A percentile compares a stretch with the other conserved stretches of the same genome.
Conservation (phyloP, 1,140 invertebrate species). For the Saxidomus purpurata region DNA sequence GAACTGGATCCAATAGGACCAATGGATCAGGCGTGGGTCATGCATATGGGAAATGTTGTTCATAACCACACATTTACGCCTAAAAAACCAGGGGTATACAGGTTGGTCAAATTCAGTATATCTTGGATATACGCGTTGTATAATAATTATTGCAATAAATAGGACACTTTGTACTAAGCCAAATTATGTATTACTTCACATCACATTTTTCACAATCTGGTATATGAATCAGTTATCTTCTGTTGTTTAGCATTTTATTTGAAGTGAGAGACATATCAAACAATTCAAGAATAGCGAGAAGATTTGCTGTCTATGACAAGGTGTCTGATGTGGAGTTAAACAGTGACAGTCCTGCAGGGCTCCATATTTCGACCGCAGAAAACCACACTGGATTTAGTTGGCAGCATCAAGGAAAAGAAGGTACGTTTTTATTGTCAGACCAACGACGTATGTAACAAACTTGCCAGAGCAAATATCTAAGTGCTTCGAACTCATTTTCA, state of each 20-base stretch:
- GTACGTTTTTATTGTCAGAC: too few relatives aligned
- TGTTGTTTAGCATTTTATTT: constrained; percentile 52
- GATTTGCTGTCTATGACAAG: constrained; percentile 67
- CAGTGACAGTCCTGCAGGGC: constrained; percentile 90
- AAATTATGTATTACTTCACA: too few relatives aligned
- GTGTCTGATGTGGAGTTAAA: constrained; percentile 92
- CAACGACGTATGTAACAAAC: too few relatives aligned
- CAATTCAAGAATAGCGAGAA: constrained; percentile 63
- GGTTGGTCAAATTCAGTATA: too few relatives aligned
- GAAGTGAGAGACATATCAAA: constrained; percentile 68
- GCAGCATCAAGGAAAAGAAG: constrained; percentile 14
- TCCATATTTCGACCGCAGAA: constrained; percentile 84
- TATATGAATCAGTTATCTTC: too few relatives aligned
- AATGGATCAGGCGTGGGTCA: not conserved
- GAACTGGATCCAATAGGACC: constrained; percentile 51
- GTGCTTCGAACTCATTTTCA: too few relatives aligned
- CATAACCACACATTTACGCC: constrained; percentile 41
- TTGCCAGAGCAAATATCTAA: too few relatives aligned
- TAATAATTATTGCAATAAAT: too few relatives aligned
- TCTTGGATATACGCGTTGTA: too few relatives aligned
- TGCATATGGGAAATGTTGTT: not conserved
- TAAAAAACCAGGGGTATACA: constrained; percentile 67
- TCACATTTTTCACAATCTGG: too few relatives aligned
- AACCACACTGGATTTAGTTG: constrained; percentile 26
- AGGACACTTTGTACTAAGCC: too few relatives aligned